phyloP scores from a whole-genome alignment of 2,888 invertebrate species.

The Hyposoter dolosus region DNA sequence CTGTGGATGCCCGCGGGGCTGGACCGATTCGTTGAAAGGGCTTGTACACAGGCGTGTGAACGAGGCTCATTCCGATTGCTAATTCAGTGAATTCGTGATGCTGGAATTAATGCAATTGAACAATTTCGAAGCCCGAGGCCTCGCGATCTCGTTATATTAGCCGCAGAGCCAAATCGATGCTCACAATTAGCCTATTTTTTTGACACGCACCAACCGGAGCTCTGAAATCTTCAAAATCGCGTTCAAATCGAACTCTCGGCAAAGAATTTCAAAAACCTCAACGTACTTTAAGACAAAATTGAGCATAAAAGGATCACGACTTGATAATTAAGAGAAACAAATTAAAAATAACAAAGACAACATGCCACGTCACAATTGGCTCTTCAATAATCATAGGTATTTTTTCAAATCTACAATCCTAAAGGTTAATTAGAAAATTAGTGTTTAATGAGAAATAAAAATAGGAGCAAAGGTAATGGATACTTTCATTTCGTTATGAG shows the following conservation, averaged over 20 bases:
- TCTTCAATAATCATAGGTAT: neutral
- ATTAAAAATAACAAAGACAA: neutral
- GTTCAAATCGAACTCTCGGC: neutral
- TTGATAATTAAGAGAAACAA: neutral
- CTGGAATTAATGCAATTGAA: slow-evolving; percentile 78
- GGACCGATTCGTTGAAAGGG: slow-evolving; percentile 51
- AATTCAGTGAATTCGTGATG: slow-evolving; percentile 53
- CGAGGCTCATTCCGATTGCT: slow-evolving; percentile 25
- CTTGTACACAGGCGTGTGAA: slow-evolving; percentile 45
- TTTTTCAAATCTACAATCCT: neutral
- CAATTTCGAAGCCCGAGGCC: slow-evolving; percentile 59
- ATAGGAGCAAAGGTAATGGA: slow-evolving; percentile 69
- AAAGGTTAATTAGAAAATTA: neutral
- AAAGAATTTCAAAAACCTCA: neutral
- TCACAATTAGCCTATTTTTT: slow-evolving; percentile 1
- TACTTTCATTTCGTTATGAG: slow-evolving; percentile 50
- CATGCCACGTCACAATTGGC: neutral
- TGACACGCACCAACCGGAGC: neutral
- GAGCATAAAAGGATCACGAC: neutral
- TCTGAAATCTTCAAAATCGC: neutral
- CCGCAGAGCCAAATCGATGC: slow-evolving; percentile 14
- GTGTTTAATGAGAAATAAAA: slow-evolving; percentile 73
- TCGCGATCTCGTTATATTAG: slow-evolving; percentile 14
- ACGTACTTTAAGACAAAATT: neutral
- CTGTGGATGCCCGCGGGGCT: slow-evolving; percentile 67